Evolutionary conservation across 2,888 invertebrate species (phyloP), one percentile per base, ranked within the genome.

Genomic region (Gonocerus acuteangulatus): DNA sequence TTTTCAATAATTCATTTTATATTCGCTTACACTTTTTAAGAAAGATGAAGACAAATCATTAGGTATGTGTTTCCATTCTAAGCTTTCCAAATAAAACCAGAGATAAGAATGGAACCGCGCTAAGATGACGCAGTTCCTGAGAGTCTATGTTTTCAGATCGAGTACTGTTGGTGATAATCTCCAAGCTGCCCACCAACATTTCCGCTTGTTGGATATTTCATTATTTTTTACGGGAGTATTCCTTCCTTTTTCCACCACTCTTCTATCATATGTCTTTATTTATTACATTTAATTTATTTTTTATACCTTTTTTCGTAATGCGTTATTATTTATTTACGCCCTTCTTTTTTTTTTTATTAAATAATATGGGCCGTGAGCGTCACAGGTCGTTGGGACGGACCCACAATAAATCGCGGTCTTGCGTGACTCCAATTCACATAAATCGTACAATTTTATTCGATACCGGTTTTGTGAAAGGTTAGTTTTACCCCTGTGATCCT

Each of bases 371-470:
- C 39, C n/a, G 15, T n/a, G 39, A 15, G 39, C 4, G 39, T 39
- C 39, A 39, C 39, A 54, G 51, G 36, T 54, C 54, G 23, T 54
- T 54, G 36, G 54, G 54, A 54, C 19, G 54, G 36, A 23, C 4
- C 39, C 23, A 22, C 39, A n/a, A 54, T 54, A 54, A 54, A 54
- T 54, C 54, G 21, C 21, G 15, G 15, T 23, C 47, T 57, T 44
- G 57, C 57, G 57, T 57, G 57, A 57, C 57, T 57, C 44, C 32
- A 57, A 57, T 57, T 57, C 57, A 57, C 57, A 57, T 57, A 57
- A 57, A 57, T 57, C 57, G 23, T 23, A 47, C 45, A 34, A 57
- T 57, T 57, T 57, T 57, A 57, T 57, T 57, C 47, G 57, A 57
- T 57, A 57, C 57, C 57, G 57, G 57, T 57, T 57, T 57, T 57